Percentiles rank a stretch among this genome's conserved stretches.
These are phyloP conservation scores for Wasmannia auropunctata DNA, from an alignment of 1,140 invertebrate species.

Conservation along the genomic window DNA sequence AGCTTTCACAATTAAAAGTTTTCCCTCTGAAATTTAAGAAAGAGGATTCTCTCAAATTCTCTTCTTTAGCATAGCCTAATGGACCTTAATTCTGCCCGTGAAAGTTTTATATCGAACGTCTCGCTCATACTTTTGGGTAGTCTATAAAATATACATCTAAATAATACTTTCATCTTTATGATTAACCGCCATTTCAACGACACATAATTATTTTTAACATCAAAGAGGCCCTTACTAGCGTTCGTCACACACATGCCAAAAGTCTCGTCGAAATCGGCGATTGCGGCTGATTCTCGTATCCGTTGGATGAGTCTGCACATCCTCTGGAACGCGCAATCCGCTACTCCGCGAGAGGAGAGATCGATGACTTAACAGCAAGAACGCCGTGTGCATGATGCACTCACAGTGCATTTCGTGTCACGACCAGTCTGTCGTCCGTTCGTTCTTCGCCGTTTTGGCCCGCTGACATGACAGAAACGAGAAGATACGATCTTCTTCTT, in stretches of 20 bases:
- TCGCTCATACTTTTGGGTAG: not conserved
- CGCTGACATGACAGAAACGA: conserved; percentile 49
- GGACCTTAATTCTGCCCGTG: conserved; percentile 12
- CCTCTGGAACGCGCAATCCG: not conserved
- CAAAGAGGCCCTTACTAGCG: not conserved
- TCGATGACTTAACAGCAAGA: conserved; percentile 37
- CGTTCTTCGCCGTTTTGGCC: conserved; percentile 33
- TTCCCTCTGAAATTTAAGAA: not conserved
- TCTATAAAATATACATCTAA: conserved; percentile 5
- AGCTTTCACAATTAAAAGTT: conserved; percentile 50
- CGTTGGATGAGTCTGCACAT: conserved; percentile 40
- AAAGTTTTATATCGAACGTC: conserved; percentile 28
- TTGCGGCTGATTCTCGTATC: not conserved
- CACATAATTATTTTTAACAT: not conserved
- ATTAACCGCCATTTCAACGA: not conserved
- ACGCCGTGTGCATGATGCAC: not conserved
- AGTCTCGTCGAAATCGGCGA: conserved; percentile 1
- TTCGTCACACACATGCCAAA: not conserved
- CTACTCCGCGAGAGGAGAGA: conserved; percentile 21
- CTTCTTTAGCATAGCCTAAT: conserved; percentile 17
- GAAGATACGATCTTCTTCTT: conserved; percentile 48
- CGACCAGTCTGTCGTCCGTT: conserved; percentile 30
- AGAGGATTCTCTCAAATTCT: not conserved
- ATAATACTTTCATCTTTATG: not conserved
- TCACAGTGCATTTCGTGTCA: conserved; percentile 32